Evolutionary conservation across 2,113 vertebrate species (phyloP).

Genomic region (Pipra filicauda): DNA sequence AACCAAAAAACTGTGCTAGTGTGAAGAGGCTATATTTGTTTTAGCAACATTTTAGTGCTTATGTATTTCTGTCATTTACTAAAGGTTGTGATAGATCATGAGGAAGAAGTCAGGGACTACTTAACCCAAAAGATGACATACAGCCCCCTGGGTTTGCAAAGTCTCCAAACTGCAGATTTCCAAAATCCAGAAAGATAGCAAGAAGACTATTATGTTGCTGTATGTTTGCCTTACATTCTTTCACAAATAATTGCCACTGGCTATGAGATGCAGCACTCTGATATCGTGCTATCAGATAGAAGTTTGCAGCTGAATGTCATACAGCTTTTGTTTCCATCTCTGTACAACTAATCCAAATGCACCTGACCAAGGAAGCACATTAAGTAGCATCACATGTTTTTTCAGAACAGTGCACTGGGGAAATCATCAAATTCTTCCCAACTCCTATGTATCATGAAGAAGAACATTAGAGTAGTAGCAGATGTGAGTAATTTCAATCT

Average conservation of each 20-base stretch:
- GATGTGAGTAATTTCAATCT: neutral
- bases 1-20: neutral
- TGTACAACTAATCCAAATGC: neutral
- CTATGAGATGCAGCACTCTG: neutral
- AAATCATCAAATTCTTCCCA: neutral
- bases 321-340: neutral
- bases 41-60: neutral
- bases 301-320: neutral
- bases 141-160: neutral
- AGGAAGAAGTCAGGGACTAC: neutral
- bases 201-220: neutral
- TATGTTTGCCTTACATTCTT: neutral
- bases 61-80: neutral
- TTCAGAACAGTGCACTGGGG: neutral
- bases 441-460: fast-evolving
- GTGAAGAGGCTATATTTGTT: neutral
- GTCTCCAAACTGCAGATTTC: neutral
- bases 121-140: neutral
- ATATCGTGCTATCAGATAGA: conserved; percentile 6
- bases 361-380: neutral
- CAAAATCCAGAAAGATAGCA: neutral
- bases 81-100: neutral
- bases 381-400: neutral
- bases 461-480: neutral
- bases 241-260: conserved; percentile 1